Evolutionary conservation across 2,113 vertebrate species (phyloP).

Genomic region (Lasiurus cinereus): DNA sequence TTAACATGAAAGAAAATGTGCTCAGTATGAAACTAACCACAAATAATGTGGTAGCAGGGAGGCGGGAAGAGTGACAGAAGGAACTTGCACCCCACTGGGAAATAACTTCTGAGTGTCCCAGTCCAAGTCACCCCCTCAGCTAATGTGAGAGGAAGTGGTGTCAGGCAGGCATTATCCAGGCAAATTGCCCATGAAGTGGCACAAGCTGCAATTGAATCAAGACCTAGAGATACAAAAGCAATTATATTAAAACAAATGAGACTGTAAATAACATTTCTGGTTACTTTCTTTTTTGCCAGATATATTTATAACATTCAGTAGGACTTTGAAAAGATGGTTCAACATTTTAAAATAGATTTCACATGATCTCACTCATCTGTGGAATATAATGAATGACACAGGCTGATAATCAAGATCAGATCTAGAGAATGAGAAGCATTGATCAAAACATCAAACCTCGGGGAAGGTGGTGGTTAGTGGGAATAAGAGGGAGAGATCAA

Average conservation of each 20-base stretch:
- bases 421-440: too few relatives aligned
- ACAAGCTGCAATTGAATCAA: constrained; percentile 15
- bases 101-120: constrained; percentile 50
- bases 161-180: neutral
- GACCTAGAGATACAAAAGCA: neutral
- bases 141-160: neutral
- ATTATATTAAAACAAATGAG: neutral
- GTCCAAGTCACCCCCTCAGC: constrained; percentile 37
- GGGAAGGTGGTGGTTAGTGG: too few relatives aligned
- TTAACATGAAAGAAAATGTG: constrained; percentile 59
- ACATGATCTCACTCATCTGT: too few relatives aligned
- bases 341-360: neutral
- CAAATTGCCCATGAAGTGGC: constrained; percentile 57
- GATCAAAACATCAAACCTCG: too few relatives aligned
- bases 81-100: neutral
- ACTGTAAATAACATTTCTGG: neutral
- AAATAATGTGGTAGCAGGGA: constrained; percentile 56
- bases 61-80: constrained; percentile 24
- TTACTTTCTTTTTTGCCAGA: neutral
- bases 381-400: too few relatives aligned
- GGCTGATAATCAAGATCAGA: too few relatives aligned
- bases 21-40: constrained; percentile 62
- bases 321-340: neutral
- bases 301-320: neutral
- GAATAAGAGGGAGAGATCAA: too few relatives aligned